phyloP scores from a whole-genome alignment of 92 coral and sea anemone species.

The Phenganax subtilis region DNA sequence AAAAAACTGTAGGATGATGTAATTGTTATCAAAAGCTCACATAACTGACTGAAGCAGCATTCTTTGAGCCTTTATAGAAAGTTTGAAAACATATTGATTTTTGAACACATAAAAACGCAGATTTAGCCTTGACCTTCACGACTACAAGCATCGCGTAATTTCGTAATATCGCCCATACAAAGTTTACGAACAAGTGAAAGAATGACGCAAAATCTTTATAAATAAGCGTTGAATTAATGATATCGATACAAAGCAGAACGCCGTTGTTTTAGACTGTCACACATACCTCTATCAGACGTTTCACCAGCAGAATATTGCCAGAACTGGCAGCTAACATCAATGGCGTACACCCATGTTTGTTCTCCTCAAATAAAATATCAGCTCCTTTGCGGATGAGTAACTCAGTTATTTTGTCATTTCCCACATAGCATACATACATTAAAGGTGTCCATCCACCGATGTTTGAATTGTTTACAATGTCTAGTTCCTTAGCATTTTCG shows the following conservation, averaged over 20 bases:
- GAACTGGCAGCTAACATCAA: slow-evolving; percentile 87
- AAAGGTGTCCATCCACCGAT: slow-evolving; percentile 87
- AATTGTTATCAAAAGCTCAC: too few species aligned
- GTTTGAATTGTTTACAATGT: slow-evolving; percentile 57
- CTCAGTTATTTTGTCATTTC: slow-evolving; percentile 67
- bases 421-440: slow-evolving; percentile 87
- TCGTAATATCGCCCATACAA: too few species aligned
- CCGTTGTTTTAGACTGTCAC: neutral
- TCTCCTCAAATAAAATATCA: slow-evolving; percentile 53
- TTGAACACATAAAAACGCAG: too few species aligned
- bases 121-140: neutral
- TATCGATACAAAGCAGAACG: too few species aligned
- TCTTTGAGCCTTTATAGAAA: too few species aligned
- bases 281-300: slow-evolving; percentile 54
- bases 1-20: too few species aligned
- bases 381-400: slow-evolving; percentile 55
- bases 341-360: slow-evolving; percentile 60
- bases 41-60: too few species aligned
- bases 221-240: too few species aligned
- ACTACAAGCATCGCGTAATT: neutral
- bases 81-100: too few species aligned
- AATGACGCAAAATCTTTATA: neutral
- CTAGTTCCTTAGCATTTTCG: slow-evolving; percentile 48
- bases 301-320: slow-evolving; percentile 70
- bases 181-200: too few species aligned